Percentiles rank a stretch among this genome's conserved stretches.
Evolutionary conservation across 2,797 vertebrate species (phyloP).

Genomic region (Sus cebifrons): DNA sequence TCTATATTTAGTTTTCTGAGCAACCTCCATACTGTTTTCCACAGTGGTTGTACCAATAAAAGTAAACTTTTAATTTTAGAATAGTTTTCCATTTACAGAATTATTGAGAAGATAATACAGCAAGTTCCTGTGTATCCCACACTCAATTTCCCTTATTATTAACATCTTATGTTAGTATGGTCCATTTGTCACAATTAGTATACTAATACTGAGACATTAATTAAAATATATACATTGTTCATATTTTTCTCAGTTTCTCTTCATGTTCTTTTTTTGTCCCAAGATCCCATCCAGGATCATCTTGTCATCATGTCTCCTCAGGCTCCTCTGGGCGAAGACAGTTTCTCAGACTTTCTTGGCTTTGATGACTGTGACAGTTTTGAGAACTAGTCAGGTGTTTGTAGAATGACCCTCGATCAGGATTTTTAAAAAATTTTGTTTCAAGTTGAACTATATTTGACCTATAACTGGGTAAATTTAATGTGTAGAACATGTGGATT

Average conservation of each 20-base stretch:
- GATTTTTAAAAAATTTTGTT: neutral
- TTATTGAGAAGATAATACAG: neutral
- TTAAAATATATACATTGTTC: neutral
- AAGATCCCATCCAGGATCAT: neutral
- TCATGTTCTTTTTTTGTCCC: neutral
- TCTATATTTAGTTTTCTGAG: too few relatives aligned
- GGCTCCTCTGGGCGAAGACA: neutral
- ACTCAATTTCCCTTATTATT: neutral
- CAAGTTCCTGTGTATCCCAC: neutral
- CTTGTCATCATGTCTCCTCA: neutral
- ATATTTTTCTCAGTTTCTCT: neutral
- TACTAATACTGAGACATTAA: neutral
- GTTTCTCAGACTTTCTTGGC: neutral
- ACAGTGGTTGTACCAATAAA: neutral
- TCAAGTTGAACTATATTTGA: neutral
- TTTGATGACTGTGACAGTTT: neutral
- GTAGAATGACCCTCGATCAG: neutral
- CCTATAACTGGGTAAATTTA: neutral
- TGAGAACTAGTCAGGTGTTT: neutral
- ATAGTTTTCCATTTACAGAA: neutral
- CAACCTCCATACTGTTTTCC: too few relatives aligned
- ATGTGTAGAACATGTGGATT: neutral
- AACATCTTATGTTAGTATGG: neutral
- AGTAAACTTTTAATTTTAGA: neutral
- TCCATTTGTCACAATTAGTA: neutral